phyloP scores from a whole-genome alignment of 2,797 vertebrate species.

The Mormyrops boulengeri region DNA sequence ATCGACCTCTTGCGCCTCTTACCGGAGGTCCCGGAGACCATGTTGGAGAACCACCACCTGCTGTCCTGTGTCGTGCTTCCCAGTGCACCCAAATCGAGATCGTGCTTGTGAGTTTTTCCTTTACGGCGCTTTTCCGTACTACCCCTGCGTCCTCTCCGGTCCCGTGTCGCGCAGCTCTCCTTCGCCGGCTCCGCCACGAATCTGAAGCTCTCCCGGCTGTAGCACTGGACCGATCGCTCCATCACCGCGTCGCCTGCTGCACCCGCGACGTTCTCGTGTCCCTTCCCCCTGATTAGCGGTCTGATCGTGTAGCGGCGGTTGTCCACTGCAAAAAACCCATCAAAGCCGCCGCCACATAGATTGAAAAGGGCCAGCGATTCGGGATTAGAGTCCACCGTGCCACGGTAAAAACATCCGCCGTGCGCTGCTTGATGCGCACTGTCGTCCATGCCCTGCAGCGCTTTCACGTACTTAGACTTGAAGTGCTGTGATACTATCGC shows the following conservation, averaged over 20 bases:
- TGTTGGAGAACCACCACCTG: slow-evolving; percentile 29
- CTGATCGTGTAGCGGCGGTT: slow-evolving; percentile 77
- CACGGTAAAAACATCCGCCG: slow-evolving; percentile 76
- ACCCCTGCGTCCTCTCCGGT: slow-evolving; percentile 35
- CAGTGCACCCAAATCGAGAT: not conserved
- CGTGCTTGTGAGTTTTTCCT: slow-evolving; percentile 1
- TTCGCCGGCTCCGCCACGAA: slow-evolving; percentile 46
- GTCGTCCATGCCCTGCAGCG: slow-evolving; percentile 38
- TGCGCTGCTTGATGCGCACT: slow-evolving; percentile 38
- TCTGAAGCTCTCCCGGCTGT: slow-evolving; percentile 69
- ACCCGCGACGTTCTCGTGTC: slow-evolving; percentile 51
- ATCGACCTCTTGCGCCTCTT: slow-evolving; percentile 68
- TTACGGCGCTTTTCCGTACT: slow-evolving; percentile 29
- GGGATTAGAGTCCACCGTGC: slow-evolving; percentile 77
- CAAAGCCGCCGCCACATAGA: slow-evolving; percentile 78
- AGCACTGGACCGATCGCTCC: slow-evolving; percentile 58
- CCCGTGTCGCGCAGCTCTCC: slow-evolving; percentile 55
- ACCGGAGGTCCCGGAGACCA: slow-evolving; percentile 1
- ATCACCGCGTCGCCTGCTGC: slow-evolving; percentile 63
- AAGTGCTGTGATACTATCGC: slow-evolving; percentile 59
- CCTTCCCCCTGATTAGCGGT: slow-evolving; percentile 54
- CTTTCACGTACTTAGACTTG: slow-evolving; percentile 48
- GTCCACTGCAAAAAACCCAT: slow-evolving; percentile 83
- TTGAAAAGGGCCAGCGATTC: slow-evolving; percentile 82
- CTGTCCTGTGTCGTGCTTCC: slow-evolving; percentile 25